Conservation (phyloP, 2,797 vertebrate genomes). For the Xiphorhynchus erythropygius region DNA sequence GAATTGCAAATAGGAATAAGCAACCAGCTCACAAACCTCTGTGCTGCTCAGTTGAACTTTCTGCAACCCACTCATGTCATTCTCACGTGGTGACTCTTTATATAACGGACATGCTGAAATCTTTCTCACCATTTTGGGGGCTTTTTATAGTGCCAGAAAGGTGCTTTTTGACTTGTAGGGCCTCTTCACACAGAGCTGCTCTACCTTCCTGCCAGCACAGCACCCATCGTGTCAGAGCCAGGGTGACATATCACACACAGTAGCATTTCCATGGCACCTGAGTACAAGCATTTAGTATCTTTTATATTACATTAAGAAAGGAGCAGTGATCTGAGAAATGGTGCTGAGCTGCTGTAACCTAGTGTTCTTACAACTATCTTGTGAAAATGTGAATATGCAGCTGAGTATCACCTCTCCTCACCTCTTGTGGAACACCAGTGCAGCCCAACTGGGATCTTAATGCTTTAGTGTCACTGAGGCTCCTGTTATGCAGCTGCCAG, state of each 20-base stretch:
- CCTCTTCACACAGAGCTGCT: background rate
- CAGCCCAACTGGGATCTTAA: background rate
- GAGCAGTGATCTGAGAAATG: background rate
- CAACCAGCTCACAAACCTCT: background rate
- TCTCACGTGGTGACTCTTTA: background rate
- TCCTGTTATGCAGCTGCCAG: background rate
- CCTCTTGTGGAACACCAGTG: background rate
- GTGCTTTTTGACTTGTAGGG: background rate
- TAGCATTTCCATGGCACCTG: background rate
- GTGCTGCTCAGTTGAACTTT: background rate
- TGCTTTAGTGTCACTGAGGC: too few species aligned
- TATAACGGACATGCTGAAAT: background rate
- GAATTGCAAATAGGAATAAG: conserved; percentile 44
- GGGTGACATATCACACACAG: background rate
- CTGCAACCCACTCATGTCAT: background rate
- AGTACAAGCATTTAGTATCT: background rate
- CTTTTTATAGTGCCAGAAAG: background rate
- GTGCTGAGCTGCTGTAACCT: background rate
- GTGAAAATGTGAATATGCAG: background rate
- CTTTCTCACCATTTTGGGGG: background rate
- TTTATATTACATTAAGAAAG: background rate
- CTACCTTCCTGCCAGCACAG: background rate
- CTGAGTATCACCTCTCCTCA: background rate
- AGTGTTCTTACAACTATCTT: background rate
- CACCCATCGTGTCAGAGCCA: background rate